Conservation (phyloP, 1,140 invertebrate genomes). For the Musca domestica region DNA sequence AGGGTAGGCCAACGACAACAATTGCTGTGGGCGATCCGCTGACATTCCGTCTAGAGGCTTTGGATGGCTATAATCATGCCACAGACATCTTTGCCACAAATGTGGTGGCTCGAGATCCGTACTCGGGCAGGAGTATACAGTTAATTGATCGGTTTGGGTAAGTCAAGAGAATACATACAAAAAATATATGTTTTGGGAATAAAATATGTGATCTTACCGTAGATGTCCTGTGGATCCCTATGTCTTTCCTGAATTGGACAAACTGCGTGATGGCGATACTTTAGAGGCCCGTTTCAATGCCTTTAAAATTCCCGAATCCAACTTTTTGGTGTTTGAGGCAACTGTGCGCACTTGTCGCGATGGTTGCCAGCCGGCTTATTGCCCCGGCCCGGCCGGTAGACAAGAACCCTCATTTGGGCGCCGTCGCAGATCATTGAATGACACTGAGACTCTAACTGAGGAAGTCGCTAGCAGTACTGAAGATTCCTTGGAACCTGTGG, state of each 20-base stretch:
- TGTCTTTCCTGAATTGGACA: conserved; percentile 87
- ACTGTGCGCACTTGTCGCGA: conserved; percentile 85
- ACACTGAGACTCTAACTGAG: conserved; percentile 50
- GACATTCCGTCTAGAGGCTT: conserved; percentile 84
- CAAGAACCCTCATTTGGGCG: conserved; percentile 80
- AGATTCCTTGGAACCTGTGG: conserved; percentile 25
- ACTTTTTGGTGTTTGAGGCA: conserved; percentile 90
- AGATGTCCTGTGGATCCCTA: conserved; percentile 89
- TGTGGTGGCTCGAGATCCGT: conserved; percentile 89
- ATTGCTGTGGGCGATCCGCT: conserved; percentile 92
- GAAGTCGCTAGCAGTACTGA: conserved; percentile 29
- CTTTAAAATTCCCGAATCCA: conserved; percentile 92
- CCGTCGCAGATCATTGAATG: conserved; percentile 62
- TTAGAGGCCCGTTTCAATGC: conserved; percentile 89
- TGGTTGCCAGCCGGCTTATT: conserved; percentile 86
- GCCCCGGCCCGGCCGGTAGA: conserved; percentile 69
- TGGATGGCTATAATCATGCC: conserved; percentile 84
- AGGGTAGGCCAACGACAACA: conserved; percentile 86
- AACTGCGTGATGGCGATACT: conserved; percentile 79
- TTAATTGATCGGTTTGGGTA: conserved; percentile 87
- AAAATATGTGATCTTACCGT: conserved; percentile 17
- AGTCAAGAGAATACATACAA: conserved; percentile 34
- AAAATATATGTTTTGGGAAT: conserved; percentile 8
- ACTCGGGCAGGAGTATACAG: conserved; percentile 84
- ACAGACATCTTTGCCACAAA: conserved; percentile 91